Percentiles rank a stretch among this genome's conserved stretches.
Evolutionary conservation across 2,888 invertebrate species (phyloP).

Genomic region (Diloba caeruleocephala): DNA sequence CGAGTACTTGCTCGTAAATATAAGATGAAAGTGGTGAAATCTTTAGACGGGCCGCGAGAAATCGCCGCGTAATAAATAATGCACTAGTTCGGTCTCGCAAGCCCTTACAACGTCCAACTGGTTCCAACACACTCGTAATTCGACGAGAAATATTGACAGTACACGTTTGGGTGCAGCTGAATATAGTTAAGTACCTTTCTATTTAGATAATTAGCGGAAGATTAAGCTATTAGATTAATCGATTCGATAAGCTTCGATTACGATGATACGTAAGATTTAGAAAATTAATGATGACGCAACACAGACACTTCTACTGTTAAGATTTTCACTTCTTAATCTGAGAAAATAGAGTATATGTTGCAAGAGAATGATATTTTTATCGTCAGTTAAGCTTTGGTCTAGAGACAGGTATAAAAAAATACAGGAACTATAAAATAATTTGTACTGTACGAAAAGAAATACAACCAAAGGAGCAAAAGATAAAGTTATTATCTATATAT

Average conservation of each 20-base stretch:
- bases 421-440: too few species aligned
- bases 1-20: constrained; percentile 72
- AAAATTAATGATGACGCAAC: constrained; percentile 46
- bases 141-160: constrained; percentile 66
- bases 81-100: constrained; percentile 79
- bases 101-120: constrained; percentile 80
- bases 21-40: constrained; percentile 88
- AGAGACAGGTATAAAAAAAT: too few species aligned
- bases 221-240: constrained; percentile 53
- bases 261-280: constrained; percentile 47
- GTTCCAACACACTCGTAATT: constrained; percentile 70
- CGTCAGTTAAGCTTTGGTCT: too few species aligned
- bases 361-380: too few species aligned
- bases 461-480: too few species aligned
- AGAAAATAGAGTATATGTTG: constrained; percentile 2
- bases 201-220: constrained; percentile 52
- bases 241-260: constrained; percentile 48
- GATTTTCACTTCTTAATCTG: constrained; percentile 33
- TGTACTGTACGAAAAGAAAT: too few species aligned
- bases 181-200: constrained; percentile 54
- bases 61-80: constrained; percentile 86
- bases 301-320: constrained; percentile 16
- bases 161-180: constrained; percentile 52
- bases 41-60: constrained; percentile 80
- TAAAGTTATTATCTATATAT: too few species aligned